Conservation (phyloP, 2,113 vertebrate genomes). For the Todiramphus chloris region DNA sequence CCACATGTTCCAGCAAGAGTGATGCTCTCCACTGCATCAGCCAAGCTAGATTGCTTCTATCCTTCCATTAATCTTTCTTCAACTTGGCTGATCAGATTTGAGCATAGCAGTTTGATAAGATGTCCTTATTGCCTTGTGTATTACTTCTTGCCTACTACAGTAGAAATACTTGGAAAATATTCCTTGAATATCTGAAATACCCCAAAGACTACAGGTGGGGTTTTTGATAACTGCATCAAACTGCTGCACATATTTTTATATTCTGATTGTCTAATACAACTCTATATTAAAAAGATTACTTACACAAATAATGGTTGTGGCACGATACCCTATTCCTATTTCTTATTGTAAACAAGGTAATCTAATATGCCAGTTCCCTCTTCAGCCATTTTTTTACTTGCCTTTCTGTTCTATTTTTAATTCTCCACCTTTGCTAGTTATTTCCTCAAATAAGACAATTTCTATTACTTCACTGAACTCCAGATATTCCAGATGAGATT, state of each 20-base stretch:
- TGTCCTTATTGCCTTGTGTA: background rate
- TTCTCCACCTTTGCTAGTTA: background rate
- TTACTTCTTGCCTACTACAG: background rate
- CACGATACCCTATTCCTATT: background rate
- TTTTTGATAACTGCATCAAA: background rate
- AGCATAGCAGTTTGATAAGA: background rate
- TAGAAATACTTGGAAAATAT: background rate
- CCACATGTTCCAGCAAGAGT: background rate
- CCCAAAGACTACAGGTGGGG: fast-evolving
- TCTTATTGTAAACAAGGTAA: background rate
- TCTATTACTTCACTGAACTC: background rate
- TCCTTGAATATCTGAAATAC: background rate
- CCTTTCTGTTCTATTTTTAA: background rate
- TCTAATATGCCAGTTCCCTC: background rate
- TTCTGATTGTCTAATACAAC: background rate
- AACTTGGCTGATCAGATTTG: background rate
- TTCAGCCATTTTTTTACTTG: background rate
- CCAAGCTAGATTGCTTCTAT: background rate
- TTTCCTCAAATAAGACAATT: background rate
- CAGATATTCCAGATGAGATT: background rate
- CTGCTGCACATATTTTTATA: background rate
- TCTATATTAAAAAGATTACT: background rate
- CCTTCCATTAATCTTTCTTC: background rate
- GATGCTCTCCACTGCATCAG: background rate
- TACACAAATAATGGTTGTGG: background rate